Evolutionary conservation across 2,113 vertebrate genomes (phyloP).

Genomic region (Gavia stellata): DNA sequence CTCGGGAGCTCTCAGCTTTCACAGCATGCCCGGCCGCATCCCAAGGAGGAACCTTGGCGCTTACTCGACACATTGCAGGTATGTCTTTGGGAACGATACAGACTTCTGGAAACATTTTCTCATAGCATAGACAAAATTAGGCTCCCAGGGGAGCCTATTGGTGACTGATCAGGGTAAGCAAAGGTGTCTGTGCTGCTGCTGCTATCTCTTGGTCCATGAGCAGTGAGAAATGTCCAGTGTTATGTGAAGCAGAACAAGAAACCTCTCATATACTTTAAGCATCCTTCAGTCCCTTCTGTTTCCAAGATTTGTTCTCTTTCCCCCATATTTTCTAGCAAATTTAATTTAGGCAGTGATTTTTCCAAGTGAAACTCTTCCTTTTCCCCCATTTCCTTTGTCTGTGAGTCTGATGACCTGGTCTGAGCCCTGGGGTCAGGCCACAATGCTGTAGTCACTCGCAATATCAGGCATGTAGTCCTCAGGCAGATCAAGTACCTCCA

Average conservation of each 20-base stretch:
- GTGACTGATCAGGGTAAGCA: background rate
- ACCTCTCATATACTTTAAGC: background rate
- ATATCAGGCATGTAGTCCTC: background rate
- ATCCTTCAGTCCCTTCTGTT: background rate
- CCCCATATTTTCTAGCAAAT: background rate
- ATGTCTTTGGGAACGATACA: background rate
- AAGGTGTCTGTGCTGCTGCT: background rate
- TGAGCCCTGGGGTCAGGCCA: background rate
- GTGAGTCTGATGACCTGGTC: background rate
- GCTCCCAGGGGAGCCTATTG: background rate
- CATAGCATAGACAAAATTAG: background rate
- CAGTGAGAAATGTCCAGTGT: background rate
- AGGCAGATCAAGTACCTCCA: background rate
- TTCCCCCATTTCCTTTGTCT: background rate
- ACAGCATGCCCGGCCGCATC: rapidly evolving
- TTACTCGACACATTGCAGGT: background rate
- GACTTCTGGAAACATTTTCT: background rate
- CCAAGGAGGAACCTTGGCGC: background rate
- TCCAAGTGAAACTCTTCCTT: background rate
- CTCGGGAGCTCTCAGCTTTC: background rate
- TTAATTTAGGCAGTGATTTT: background rate
- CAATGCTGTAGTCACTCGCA: rapidly evolving
- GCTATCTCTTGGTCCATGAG: background rate
- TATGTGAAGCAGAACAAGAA: background rate
- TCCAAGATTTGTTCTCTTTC: background rate